Conservation (phyloP, 1,140 invertebrate genomes). For the Microplitis mediator region DNA sequence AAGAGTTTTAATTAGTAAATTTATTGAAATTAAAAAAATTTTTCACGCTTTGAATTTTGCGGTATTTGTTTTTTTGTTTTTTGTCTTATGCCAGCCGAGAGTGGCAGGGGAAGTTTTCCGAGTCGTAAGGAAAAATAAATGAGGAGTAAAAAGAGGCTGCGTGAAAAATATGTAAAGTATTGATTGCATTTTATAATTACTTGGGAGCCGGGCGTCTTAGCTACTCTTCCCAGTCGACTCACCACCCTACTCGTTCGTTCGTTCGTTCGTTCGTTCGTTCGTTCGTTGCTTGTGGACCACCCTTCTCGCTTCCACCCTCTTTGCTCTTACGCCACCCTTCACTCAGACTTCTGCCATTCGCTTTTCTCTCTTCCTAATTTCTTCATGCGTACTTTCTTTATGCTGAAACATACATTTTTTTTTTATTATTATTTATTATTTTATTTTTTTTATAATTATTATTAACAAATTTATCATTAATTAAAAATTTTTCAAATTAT, state of each 20-base stretch:
- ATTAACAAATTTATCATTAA: neutral
- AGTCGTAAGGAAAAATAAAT: no score
- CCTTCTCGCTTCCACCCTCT: constrained; percentile 2
- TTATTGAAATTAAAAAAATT: no score
- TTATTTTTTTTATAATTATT: no score
- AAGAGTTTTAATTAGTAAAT: no score
- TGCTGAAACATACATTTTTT: neutral
- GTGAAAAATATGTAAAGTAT: constrained; percentile 65
- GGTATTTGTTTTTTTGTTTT: no score
- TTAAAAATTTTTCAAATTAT: neutral
- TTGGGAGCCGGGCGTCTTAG: constrained; percentile 63
- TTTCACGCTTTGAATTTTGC: neutral
- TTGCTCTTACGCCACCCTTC: constrained; percentile 12
- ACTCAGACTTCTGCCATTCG: constrained; percentile 24
- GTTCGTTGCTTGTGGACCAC: neutral
- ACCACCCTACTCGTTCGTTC: constrained; percentile 27
- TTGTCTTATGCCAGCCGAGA: no score
- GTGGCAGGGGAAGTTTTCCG: no score
- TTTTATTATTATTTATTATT: neutral
- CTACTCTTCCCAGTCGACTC: constrained; percentile 48
- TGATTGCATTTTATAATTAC: constrained; percentile 66
- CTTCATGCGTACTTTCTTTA: constrained; percentile 9
- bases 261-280: no score
- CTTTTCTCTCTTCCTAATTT: constrained; percentile 13
- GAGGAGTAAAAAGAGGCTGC: constrained; percentile 38